These are phyloP conservation scores for Pharmacophagus antenor DNA, from an alignment of 2,888 invertebrate species.

Conservation along the genomic window DNA sequence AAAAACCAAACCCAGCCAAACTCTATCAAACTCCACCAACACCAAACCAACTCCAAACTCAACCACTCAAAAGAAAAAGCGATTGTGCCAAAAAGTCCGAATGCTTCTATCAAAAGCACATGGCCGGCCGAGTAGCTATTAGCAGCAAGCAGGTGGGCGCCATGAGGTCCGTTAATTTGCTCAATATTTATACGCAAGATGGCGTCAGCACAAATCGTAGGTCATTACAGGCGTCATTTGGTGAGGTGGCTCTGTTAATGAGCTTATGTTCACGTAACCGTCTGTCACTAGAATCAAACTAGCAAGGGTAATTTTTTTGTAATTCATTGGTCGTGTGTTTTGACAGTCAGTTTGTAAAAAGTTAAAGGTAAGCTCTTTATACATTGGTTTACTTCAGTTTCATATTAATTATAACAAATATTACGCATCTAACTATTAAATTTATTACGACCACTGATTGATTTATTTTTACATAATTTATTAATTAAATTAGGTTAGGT, in stretches of 20 bases:
- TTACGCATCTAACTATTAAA: no score
- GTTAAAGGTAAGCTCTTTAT: neutral
- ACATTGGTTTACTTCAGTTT: neutral
- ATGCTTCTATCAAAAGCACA: slow-evolving; percentile 52
- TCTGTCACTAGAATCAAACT: slow-evolving; percentile 26
- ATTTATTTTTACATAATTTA: no score
- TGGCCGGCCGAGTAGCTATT: slow-evolving; percentile 49
- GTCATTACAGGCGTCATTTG: slow-evolving; percentile 68
- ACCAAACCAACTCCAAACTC: no score
- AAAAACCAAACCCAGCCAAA: no score
- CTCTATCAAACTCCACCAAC: no score
- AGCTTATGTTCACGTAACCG: slow-evolving; percentile 35
- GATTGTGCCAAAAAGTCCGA: slow-evolving; percentile 29
- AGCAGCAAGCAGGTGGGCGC: slow-evolving; percentile 61
- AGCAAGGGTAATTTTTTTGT: slow-evolving; percentile 12
- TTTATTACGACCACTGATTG: no score
- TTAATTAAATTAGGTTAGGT: no score
- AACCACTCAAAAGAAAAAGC: neutral
- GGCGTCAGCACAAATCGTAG: slow-evolving; percentile 66
- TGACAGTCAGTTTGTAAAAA: slow-evolving; percentile 9
- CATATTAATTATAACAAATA: no score
- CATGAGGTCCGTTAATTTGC: slow-evolving; percentile 70
- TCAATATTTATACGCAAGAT: slow-evolving; percentile 76
- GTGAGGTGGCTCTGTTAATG: slow-evolving; percentile 65
- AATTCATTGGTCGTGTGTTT: slow-evolving; percentile 10